Conservation (phyloP, 2,888 invertebrate genomes). For the Dynastes hyllus region DNA sequence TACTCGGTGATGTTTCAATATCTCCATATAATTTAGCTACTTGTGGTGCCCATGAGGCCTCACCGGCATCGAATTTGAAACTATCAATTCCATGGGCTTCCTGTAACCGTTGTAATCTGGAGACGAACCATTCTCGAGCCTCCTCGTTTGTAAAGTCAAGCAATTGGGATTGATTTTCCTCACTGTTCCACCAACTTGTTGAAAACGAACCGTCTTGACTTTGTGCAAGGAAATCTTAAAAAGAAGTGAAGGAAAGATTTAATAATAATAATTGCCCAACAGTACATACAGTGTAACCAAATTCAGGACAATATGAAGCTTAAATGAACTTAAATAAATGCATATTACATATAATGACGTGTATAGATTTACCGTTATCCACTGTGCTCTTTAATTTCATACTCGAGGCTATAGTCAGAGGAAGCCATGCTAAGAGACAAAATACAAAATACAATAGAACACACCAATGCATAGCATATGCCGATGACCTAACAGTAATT, state of each 20-base stretch:
- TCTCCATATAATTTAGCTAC: slow-evolving; percentile 75
- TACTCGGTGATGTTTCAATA: slow-evolving; percentile 74
- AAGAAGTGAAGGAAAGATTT: not conserved
- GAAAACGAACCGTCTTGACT: slow-evolving; percentile 73
- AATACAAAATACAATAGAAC: too few species aligned
- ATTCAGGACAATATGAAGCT: too few species aligned
- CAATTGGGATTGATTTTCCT: slow-evolving; percentile 74
- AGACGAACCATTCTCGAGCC: slow-evolving; percentile 76
- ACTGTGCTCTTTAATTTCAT: too few species aligned
- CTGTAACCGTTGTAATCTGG: slow-evolving; percentile 73
- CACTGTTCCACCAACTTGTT: slow-evolving; percentile 74
- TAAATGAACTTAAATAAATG: too few species aligned
- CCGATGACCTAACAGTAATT: too few species aligned
- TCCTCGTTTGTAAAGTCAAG: slow-evolving; percentile 84
- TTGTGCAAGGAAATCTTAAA: slow-evolving; percentile 72
- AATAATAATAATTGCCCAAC: too few species aligned
- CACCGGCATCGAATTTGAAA: slow-evolving; percentile 89
- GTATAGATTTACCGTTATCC: too few species aligned
- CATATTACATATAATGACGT: too few species aligned
- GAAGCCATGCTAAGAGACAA: too few species aligned
- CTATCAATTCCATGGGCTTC: slow-evolving; percentile 80
- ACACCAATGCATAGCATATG: too few species aligned
- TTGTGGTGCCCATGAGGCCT: slow-evolving; percentile 80
- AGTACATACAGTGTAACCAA: too few species aligned
- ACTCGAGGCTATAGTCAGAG: too few species aligned